Base-by-base conservation (phyloP, 2,113 vertebrate species). In the Chauna torquata region DNA sequence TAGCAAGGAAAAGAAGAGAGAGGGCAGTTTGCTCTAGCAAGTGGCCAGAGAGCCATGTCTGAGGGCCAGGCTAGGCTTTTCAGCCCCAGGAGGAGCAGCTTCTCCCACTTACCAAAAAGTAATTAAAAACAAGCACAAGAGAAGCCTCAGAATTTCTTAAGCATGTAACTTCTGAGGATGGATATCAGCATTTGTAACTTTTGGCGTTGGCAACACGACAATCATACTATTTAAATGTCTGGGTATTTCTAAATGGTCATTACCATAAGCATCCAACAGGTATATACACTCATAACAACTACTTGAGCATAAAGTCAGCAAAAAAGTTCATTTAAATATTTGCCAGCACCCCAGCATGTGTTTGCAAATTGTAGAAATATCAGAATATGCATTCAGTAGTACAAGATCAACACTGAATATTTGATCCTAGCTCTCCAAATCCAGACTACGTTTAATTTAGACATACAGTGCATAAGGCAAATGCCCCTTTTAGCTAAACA, bases 21-120 rank as follows among this genome's bases (percentile, higher is more conserved):
- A 79, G 16, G 2, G 14, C 2, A 13, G 7, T 32, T 80, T 54
- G 15, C 40, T 52, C 49, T 44, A 23, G 1, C 2, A 49, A 70
- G 34, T 0, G 8, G 34, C 27, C 54, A 28, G 50, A 62, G 2
- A 3, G 0, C 23, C 7, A 3, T 47, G 59, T 25, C 64, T 10
- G 6, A 47, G 6, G 42, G 19, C 58, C 54, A 88, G 36, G 12
- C 3, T 6, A 4, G 3, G 6, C 15, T 54, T 61, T 9, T 47
- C 59, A 81, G 64, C 14, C 64, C 49, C 28, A 23, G 9, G 40
- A 86, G 32, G 6, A 78, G 12, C 24, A 86, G 27, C 71, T 88
- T 70, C 36, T 44, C 4, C 3, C 50, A 62, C 3, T 5, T 42
- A 22, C 13, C 4, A 0, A 40, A 90, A 92, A 88, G 49, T 13